Evolutionary conservation across 2,113 vertebrate genomes (phyloP).

Genomic region (Nettapus auritus): DNA sequence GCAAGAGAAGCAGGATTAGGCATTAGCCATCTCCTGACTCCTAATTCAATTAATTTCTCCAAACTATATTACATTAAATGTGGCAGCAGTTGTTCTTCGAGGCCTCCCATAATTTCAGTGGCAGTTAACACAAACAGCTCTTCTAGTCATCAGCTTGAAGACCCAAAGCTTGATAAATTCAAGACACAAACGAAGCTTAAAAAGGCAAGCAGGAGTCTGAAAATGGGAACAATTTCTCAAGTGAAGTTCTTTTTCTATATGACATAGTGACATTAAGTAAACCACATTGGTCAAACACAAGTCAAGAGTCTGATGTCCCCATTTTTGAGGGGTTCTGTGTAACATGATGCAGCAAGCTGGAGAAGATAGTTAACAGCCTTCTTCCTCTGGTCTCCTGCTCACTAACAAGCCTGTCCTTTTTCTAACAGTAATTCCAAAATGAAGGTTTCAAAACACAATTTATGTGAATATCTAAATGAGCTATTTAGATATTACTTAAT

Average conservation of each 20-base stretch:
- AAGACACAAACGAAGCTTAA: neutral
- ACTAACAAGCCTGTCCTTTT: neutral
- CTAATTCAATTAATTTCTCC: neutral
- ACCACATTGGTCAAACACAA: accelerated
- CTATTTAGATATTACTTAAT: neutral
- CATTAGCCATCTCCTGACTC: neutral
- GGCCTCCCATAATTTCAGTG: neutral
- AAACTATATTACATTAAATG: neutral
- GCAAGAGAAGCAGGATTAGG: neutral
- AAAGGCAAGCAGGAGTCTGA: neutral
- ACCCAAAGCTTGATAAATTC: neutral
- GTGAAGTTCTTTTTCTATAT: accelerated
- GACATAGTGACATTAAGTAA: accelerated
- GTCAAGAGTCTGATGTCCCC: neutral
- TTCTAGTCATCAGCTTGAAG: neutral
- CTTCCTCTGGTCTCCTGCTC: neutral
- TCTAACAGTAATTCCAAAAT: neutral
- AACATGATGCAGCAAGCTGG: accelerated
- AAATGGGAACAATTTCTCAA: neutral
- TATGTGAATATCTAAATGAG: neutral
- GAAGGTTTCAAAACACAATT: neutral
- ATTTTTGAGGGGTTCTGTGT: neutral
- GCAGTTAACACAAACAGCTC: neutral
- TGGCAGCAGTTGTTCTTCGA: neutral
- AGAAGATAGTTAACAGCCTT: neutral